Percentiles rank a stretch among this genome's conserved stretches.
These are phyloP conservation scores for Caenorhabditis sulstoni DNA, from an alignment of 2,888 invertebrate genomes.

Conservation along the genomic window DNA sequence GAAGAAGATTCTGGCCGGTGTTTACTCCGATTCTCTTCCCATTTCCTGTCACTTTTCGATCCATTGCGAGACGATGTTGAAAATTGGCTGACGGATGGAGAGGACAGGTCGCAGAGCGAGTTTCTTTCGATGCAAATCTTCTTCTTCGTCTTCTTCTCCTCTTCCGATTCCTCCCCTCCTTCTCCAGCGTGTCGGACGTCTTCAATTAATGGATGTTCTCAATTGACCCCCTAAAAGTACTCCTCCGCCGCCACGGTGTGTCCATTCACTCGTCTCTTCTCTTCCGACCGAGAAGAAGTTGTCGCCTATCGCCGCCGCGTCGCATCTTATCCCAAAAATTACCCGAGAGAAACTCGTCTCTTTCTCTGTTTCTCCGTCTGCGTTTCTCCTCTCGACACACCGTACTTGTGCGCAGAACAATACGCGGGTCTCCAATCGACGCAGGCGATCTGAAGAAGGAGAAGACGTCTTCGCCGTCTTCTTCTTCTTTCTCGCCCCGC, in stretches of 20 bases:
- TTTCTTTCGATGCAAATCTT: conserved; percentile 27
- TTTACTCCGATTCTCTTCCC: not conserved
- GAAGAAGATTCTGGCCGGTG: no score
- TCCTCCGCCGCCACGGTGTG: not conserved
- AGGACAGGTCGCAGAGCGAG: conserved; percentile 36
- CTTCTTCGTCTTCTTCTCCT: not conserved
- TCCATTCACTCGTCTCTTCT: conserved; percentile 6
- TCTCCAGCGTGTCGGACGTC: conserved; percentile 28
- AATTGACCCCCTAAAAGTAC: conserved; percentile 47
- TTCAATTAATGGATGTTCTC: conserved; percentile 47
- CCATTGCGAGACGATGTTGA: conserved; percentile 5
- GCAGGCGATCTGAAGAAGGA: conserved; percentile 20
- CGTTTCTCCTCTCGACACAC: not conserved
- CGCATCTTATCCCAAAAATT: conserved; percentile 26
- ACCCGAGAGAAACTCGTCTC: not conserved
- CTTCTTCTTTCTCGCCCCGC: conserved; percentile 17
- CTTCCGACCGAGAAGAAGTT: not conserved
- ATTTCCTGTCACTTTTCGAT: conserved; percentile 16
- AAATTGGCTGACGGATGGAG: conserved; percentile 1
- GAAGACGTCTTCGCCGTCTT: conserved; percentile 6
- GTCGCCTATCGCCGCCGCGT: conserved; percentile 1
- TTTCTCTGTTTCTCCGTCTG: conserved; percentile 17
- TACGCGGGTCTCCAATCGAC: conserved; percentile 16
- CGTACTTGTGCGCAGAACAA: conserved; percentile 53
- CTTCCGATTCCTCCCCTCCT: not conserved